phyloP scores from a whole-genome alignment of 2,888 invertebrate species.

The Stegophylla sp. region DNA sequence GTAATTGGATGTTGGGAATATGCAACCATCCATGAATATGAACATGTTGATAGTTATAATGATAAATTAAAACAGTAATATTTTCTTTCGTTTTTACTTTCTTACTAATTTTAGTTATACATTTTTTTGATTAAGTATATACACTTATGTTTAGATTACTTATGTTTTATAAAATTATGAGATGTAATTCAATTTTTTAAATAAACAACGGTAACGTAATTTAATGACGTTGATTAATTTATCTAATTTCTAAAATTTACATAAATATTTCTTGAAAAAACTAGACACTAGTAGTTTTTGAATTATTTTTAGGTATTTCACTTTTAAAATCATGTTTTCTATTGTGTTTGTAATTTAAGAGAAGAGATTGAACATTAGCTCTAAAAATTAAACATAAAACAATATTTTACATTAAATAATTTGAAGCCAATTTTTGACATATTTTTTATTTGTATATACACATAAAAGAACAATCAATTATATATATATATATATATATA shows the following conservation, averaged over 20 bases:
- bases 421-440: too few species aligned
- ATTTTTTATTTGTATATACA: too few species aligned
- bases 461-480: too few species aligned
- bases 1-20: conserved; percentile 30
- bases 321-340: conserved; percentile 14
- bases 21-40: conserved; percentile 43
- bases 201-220: conserved; percentile 19
- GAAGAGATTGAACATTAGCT: background rate
- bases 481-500: too few species aligned
- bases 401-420: too few species aligned
- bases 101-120: conserved; percentile 12
- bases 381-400: background rate
- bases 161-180: background rate
- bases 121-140: background rate
- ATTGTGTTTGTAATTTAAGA: background rate
- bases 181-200: conserved; percentile 1
- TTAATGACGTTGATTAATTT: conserved; percentile 7
- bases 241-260: conserved; percentile 38
- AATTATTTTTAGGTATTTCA: background rate
- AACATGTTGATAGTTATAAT: conserved; percentile 18
- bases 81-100: conserved; percentile 27
- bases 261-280: background rate
- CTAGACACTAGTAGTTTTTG: background rate
- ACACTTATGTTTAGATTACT: background rate
- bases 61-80: conserved; percentile 21